Percentiles rank a stretch among this genome's conserved stretches.
Conservation (phyloP, 2,113 vertebrate species). For the Anthoscopus minutus region DNA sequence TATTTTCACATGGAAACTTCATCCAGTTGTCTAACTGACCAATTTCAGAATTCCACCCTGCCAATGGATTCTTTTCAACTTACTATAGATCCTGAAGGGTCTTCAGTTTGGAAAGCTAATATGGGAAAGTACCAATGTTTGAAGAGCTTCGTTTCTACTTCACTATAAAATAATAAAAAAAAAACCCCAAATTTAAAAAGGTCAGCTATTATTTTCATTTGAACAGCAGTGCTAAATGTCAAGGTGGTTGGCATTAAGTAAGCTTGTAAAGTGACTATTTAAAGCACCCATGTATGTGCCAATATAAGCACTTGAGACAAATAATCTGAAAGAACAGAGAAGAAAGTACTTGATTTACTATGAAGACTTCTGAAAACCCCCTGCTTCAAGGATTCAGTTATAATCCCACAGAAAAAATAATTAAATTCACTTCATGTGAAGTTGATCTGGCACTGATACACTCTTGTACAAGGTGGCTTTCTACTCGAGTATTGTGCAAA, state of each 20-base stretch:
- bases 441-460: not conserved
- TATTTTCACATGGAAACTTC: not conserved
- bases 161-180: not conserved
- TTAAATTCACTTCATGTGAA: not conserved
- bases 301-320: not conserved
- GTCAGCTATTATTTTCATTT: constrained; percentile 18
- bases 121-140: not conserved
- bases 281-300: not conserved
- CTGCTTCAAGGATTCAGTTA: not conserved
- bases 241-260: not conserved
- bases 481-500: not conserved
- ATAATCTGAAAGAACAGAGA: not conserved
- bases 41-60: not conserved
- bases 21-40: not conserved
- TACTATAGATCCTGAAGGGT: not conserved
- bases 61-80: not conserved
- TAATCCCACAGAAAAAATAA: not conserved
- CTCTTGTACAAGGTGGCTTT: not conserved
- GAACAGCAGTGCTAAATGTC: not conserved
- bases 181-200: not conserved
- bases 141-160: not conserved
- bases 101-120: not conserved
- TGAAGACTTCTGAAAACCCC: not conserved
- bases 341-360: not conserved
- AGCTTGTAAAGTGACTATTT: constrained; percentile 4